These are phyloP conservation scores for Bombyx mandarina DNA, from an alignment of 1,140 invertebrate species.

Conservation along the genomic window DNA sequence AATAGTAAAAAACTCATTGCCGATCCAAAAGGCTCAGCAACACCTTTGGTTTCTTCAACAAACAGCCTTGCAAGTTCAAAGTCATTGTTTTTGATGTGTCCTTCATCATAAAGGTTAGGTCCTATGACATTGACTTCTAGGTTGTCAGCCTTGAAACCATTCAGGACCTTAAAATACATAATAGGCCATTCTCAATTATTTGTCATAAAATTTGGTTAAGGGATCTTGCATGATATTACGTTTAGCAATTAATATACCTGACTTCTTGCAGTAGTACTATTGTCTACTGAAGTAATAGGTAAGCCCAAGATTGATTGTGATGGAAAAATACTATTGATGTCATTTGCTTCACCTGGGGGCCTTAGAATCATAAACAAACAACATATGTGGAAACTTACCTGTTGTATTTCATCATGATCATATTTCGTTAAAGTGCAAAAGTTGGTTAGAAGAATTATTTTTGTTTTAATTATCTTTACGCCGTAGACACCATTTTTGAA, in stretches of 20 bases:
- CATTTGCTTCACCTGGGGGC: no score
- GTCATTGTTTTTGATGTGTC: slow-evolving; percentile 29
- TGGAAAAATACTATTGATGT: no score
- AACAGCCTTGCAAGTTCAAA: slow-evolving; percentile 36
- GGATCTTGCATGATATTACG: no score
- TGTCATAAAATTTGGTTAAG: no score
- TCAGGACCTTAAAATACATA: slow-evolving; percentile 27
- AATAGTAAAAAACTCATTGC: slow-evolving; percentile 53
- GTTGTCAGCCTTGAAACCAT: slow-evolving; percentile 45
- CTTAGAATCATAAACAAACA: no score
- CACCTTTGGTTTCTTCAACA: slow-evolving; percentile 49
- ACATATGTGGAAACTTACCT: no score
- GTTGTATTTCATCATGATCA: no score
- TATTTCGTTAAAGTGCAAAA: slow-evolving; percentile 18
- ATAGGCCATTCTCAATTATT: no score
- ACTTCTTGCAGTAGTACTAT: no score
- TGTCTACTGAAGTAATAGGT: no score
- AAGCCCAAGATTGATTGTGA: no score
- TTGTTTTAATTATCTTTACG: slow-evolving; percentile 42
- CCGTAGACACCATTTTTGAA: slow-evolving; percentile 35
- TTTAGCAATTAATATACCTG: no score
- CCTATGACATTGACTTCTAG: slow-evolving; percentile 61
- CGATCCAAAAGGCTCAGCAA: slow-evolving; percentile 49
- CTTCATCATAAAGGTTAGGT: slow-evolving; percentile 41
- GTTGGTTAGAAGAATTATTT: slow-evolving; percentile 63